Percentiles rank a stretch among this genome's conserved stretches.
phyloP scores from a whole-genome alignment of 2,797 vertebrate species.

The Xiphophorus birchmanni region DNA sequence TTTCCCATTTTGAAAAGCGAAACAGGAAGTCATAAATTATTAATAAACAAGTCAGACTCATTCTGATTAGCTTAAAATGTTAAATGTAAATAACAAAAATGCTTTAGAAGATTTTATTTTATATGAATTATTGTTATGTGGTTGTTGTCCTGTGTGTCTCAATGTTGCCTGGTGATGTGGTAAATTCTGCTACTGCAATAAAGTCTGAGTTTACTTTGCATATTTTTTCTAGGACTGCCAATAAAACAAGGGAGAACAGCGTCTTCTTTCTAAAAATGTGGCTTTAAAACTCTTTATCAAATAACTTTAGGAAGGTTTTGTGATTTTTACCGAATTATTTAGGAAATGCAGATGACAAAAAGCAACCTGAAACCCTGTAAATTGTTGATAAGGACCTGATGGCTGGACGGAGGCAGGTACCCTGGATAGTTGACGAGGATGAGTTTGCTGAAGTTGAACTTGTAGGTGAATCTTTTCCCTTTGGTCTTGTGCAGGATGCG shows the following conservation, averaged over 20 bases:
- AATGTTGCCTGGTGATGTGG: not conserved
- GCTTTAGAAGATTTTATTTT: not conserved
- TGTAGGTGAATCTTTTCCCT: conserved; percentile 86
- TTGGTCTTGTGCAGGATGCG: conserved; percentile 86
- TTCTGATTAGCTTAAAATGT: not conserved
- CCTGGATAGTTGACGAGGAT: conserved; percentile 81
- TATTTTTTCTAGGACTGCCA: not conserved
- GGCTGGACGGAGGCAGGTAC: conserved; percentile 36
- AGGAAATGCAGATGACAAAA: not conserved
- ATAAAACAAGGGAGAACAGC: not conserved
- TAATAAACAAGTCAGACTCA: not conserved
- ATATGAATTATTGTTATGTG: not conserved
- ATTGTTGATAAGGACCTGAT: conserved; percentile 30
- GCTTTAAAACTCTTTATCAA: not conserved
- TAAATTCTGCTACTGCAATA: not conserved
- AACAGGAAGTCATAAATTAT: not conserved
- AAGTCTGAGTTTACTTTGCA: not conserved
- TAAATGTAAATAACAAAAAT: not conserved
- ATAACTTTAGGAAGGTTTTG: not conserved
- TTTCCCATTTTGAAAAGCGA: not conserved
- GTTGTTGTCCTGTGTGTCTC: not conserved
- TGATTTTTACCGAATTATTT: conserved; percentile 6
- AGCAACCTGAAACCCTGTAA: not conserved
- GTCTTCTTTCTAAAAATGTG: not conserved
- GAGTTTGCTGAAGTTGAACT: conserved; percentile 86